Base-by-base conservation (phyloP, 2,113 vertebrate species). In the Clarias batrachus region DNA sequence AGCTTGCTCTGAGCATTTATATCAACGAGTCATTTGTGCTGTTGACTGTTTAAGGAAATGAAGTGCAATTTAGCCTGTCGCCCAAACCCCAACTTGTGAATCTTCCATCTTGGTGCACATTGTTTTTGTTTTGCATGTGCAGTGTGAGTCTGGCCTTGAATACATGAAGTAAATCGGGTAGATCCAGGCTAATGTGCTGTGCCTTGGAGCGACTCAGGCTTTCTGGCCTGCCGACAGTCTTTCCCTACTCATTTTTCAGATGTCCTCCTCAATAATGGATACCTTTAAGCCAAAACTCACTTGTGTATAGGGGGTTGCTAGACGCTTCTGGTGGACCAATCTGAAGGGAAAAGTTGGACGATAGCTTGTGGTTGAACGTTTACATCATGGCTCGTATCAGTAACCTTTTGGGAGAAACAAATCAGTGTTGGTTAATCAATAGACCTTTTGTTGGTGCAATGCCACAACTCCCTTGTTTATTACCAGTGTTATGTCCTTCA, bases 301-400 rank as follows among this genome's bases (percentile, higher is more conserved):
- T 90, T 85, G 60, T 79, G 86, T 80, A 80, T 9, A 84, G 88
- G 84, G 91, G 92, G 89, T 90, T 91, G 92, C 92, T 87, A 90
- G 89, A 89, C 93, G 90, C 91, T 92, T 92, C 81, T 88, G 87
- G 84, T 89, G 90, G 89, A 88, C 90, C 86, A 90, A 19, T 90
- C 90, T 93, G 93, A 91, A 92, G 92, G 91, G 90, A 94, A 94
- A 91, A 88, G 85, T 90, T 90, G 62, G 91, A 90, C 90, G 90
- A 91, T 90, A 89, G 83, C 90, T 91, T 93, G 93, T 82, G 92
- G 92, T 92, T 89, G 91, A 92, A 91, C 87, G 90, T 94, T 94
- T 93, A 92, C 89, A 94, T 89, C 91, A 90, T 93, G 91, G 93
- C 87, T 90, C 90, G 91, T 88, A 92, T 94, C 91, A 90, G 88